Evolutionary conservation across 2,888 invertebrate species (phyloP), one percentile per base, ranked within the genome.

Genomic region (Drosophila setosimentum): DNA sequence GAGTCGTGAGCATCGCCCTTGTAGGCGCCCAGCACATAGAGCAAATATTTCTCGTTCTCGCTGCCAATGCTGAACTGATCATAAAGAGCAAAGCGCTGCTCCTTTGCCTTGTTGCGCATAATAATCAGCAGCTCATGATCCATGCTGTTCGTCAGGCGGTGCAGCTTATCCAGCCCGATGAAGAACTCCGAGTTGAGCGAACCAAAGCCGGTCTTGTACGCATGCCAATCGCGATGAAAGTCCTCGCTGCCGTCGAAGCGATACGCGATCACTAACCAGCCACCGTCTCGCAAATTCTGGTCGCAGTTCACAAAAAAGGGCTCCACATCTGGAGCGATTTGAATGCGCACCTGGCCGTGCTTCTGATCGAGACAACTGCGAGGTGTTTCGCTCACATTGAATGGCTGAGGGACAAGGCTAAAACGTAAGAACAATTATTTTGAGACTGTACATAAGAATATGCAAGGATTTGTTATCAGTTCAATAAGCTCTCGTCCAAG

Each of bases 261-360:
- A 60, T 80, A 45, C 27, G 87, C 87, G 4, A 88, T 68, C 18
- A 84, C 84, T 16, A 83, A 35, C 88, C 88, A 89, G 32, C 88
- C 90, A 8, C 87, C 90, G 10, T 13, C 42, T 0, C 67, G 68
- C 27, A 48, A 54, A 10, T 71, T 33, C 40, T 87, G 87, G 37
- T 87, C 90, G 32, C 87, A 87, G 8, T 24, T 73, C 2, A 82
- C 90, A 54, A 48, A 84, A 37, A 87, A 87, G 1, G 85, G 82
- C 1, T 87, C 72, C 29, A 32, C 21, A 11, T 78, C 48, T 0
- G 62, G 4, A 0, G 57, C 49, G 1, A 84, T 64, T 0, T 54
- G 65, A 2, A 87, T 87, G 7, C 24, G 73, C 7, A 90, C 76
- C 29, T 29, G 24, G 1, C 87, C 90, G 21, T 89, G 80, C 42